Conservation (phyloP, 1,140 invertebrate genomes). For the Aphelenchoides avenae region DNA sequence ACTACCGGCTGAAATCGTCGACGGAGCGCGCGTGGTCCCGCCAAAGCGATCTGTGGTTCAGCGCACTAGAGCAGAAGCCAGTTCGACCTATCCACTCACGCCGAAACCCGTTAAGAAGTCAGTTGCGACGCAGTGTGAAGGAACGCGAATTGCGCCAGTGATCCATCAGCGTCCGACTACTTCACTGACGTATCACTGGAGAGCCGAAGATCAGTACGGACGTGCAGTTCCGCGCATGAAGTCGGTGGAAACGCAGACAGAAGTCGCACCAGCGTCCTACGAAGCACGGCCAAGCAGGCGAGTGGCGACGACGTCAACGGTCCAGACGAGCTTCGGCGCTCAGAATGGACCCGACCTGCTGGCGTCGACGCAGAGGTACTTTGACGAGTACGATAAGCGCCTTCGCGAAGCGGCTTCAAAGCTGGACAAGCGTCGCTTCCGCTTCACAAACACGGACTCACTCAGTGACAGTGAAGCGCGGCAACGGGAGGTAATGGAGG, state of each 20-base stretch:
- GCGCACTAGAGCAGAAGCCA: no score
- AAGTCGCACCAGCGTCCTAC: no score
- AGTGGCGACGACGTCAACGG: no score
- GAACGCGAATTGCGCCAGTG: neutral
- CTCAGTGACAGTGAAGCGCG: constrained; percentile 47
- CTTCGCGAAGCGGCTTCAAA: constrained; percentile 31
- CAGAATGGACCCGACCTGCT: constrained; percentile 37
- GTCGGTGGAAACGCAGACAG: no score
- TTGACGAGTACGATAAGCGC: constrained; percentile 48
- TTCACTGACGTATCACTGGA: neutral
- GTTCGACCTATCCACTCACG: no score
- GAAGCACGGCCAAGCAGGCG: no score
- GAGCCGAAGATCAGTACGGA: no score
- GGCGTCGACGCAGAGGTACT: constrained; percentile 42
- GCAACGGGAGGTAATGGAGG: constrained; percentile 39
- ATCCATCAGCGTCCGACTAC: neutral
- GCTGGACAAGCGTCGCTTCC: constrained; percentile 8
- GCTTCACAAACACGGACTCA: constrained; percentile 20
- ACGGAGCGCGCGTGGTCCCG: constrained; percentile 35
- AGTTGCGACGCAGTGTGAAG: no score
- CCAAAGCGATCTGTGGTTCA: no score
- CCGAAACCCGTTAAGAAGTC: no score
- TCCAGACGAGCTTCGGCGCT: no score
- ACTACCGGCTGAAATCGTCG: constrained; percentile 37
- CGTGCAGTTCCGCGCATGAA: no score